phyloP scores from a whole-genome alignment of 2,113 vertebrate species.

The Echinops telfairi region DNA sequence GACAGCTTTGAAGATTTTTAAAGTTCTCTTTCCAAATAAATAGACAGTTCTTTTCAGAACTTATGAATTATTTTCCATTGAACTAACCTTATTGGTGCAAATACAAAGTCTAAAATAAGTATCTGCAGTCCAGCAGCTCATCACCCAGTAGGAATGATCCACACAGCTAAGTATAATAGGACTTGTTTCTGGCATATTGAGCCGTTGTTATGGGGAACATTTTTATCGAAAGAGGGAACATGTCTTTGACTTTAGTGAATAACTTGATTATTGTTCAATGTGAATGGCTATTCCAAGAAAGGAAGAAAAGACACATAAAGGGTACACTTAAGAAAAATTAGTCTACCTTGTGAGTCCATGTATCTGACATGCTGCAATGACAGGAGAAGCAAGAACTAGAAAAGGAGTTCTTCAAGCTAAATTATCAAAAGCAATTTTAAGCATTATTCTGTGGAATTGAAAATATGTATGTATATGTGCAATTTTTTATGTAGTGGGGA shows the following conservation, averaged over 20 bases:
- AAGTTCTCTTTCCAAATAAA: background rate
- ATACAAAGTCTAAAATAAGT: background rate
- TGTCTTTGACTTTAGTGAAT: background rate
- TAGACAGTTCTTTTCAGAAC: background rate
- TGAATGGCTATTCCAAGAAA: background rate
- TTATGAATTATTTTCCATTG: background rate
- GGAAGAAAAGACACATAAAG: background rate
- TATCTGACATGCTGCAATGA: background rate
- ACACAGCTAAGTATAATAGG: background rate
- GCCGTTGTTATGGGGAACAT: background rate
- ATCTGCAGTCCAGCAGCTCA: accelerated
- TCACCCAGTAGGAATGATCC: background rate
- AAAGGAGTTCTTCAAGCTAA: background rate
- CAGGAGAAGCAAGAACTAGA: background rate
- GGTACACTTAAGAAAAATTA: background rate
- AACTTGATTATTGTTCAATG: background rate
- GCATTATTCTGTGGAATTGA: too few species aligned
- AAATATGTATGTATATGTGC: background rate
- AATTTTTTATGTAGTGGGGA: background rate
- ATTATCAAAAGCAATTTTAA: background rate
- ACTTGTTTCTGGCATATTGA: background rate
- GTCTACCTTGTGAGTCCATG: background rate
- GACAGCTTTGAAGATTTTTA: background rate
- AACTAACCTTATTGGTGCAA: background rate
- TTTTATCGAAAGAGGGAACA: background rate